Evolutionary conservation across 2,113 vertebrate genomes (phyloP).

Genomic region (Psilopsiagon aurifrons): DNA sequence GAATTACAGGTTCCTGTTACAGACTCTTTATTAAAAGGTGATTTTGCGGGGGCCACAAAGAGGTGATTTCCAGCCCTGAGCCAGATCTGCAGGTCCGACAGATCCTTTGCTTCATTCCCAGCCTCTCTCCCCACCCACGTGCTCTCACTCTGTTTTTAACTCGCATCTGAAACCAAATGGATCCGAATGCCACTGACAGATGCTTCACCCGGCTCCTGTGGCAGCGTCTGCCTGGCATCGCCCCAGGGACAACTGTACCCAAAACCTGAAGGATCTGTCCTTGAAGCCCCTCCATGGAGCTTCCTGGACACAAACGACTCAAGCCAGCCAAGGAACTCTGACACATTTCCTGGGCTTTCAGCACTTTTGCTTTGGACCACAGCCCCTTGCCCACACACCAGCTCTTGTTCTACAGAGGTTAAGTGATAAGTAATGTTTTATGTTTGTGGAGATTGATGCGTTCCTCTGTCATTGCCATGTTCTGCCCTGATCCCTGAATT

Average conservation of each 20-base stretch:
- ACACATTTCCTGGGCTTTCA: background rate
- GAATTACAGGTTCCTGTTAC: background rate
- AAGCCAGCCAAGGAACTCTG: accelerated
- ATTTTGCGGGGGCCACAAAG: background rate
- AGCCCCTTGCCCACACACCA: background rate
- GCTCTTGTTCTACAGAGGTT: accelerated
- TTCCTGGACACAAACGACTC: background rate
- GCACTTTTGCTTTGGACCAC: accelerated
- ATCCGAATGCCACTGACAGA: background rate
- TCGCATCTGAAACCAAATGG: accelerated
- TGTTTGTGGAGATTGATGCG: background rate
- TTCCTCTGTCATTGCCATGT: background rate
- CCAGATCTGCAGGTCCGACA: constrained; percentile 9
- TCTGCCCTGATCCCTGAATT: background rate
- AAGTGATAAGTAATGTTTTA: accelerated
- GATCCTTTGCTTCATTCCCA: background rate
- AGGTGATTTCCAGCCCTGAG: constrained; percentile 8
- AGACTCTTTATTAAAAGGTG: background rate
- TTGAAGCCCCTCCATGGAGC: background rate
- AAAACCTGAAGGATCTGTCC: background rate
- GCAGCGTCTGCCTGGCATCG: background rate
- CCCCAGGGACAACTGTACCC: accelerated
- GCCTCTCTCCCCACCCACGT: background rate
- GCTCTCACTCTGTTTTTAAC: background rate
- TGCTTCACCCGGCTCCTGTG: background rate